Percentiles rank a stretch among this genome's conserved stretches.
Evolutionary conservation across 1,140 invertebrate species (phyloP).

Genomic region (Macrobrachium nipponense): DNA sequence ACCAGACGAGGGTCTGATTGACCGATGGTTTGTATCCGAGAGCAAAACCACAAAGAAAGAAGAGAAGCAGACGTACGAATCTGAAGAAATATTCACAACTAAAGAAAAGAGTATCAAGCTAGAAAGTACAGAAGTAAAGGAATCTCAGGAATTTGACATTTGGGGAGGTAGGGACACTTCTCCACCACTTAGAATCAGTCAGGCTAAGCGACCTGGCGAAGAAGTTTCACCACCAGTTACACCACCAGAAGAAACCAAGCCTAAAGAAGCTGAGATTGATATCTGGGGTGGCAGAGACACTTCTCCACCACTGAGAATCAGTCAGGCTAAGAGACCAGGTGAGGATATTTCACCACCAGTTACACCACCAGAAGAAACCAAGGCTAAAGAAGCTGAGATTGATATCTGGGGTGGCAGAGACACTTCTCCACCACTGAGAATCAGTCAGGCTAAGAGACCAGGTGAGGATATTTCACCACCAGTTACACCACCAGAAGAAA

Average conservation of each 20-base stretch:
- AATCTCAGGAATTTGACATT: background rate
- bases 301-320: background rate
- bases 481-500: no score
- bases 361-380: no score
- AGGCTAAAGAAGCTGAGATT: no score
- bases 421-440: no score
- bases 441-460: no score
- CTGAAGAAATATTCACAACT: background rate
- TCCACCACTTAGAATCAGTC: no score
- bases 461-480: no score
- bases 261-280: background rate
- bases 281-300: background rate
- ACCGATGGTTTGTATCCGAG: background rate
- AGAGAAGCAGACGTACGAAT: background rate
- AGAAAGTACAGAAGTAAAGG: background rate
- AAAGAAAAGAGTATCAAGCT: background rate
- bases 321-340: no score
- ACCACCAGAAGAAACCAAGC: background rate
- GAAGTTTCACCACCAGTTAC: background rate
- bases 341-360: background rate
- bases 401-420: no score
- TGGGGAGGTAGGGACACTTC: slow-evolving; percentile 1
- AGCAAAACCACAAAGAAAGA: background rate
- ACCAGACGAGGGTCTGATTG: slow-evolving; percentile 13
- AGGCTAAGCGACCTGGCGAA: slow-evolving; percentile 3